Base-by-base conservation (phyloP, 2,888 invertebrate species). In the Gari tellinella region DNA sequence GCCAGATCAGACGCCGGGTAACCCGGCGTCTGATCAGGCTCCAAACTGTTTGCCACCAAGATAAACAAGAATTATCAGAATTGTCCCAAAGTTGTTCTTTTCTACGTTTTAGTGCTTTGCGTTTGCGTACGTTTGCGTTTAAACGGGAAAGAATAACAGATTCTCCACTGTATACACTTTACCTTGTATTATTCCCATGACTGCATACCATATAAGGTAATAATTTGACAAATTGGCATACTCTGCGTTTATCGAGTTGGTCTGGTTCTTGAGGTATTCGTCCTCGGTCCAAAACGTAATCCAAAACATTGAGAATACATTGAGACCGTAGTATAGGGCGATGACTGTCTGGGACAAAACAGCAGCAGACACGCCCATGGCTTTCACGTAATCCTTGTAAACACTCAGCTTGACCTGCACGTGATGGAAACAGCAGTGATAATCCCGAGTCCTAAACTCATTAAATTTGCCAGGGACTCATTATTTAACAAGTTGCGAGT, bases 311-410 rank as follows among this genome's bases (percentile, higher is more conserved):
- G 90, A 86, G 62, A 77, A 83, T 5, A 90, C 84, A n/a, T 80
- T 85, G 17, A 83, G 63, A 0, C 70, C 82, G 67, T 91, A 90
- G 72, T 89, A 90, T 0, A 81, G 26, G 4, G 84, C 58, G 65
- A 90, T 85, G 57, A 84, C 74, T 4, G 86, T 94, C 91, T 97
- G 96, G 92, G 97, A 95, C 0, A 95, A 67, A 62, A 97, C 93
- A 1, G 97, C 96, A 21, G 95, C 90, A 0, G 95, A 94, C 61
- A 96, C 93, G 58, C 95, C 93, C 86, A 96, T 92, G 46, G 98
- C 97, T 92, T 94, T 94, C 81, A 97, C 93, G 91, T 99, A 99
- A 91, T 97, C 95, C 84, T 95, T 94, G 93, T 98, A 98, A 0
- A 99, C 97, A 72, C 93, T 93, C 94, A 95, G 95, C 92, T 97